Conservation (phyloP, 2,113 vertebrate species). For the Vicugna pacos region DNA sequence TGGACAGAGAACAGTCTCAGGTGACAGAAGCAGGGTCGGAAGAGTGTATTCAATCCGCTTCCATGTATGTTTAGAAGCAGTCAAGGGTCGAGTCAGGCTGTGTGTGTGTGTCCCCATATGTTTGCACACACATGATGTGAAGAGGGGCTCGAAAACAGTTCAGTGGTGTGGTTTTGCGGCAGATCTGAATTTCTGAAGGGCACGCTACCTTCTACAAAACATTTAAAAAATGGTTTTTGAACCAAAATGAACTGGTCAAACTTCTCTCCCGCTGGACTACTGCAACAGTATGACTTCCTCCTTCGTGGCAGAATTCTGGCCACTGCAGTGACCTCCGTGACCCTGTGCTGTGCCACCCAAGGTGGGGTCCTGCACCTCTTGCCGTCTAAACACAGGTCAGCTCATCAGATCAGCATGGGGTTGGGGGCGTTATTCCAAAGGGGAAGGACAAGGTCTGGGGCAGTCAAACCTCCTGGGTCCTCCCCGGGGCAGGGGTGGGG, state of each 20-base stretch:
- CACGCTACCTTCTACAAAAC: not conserved
- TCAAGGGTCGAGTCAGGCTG: fast-evolving
- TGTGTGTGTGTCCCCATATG: too few species aligned
- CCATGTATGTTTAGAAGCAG: not conserved
- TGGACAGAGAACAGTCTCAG: not conserved
- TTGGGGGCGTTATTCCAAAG: not conserved
- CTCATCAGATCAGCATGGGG: too few species aligned
- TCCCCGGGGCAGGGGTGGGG: not conserved
- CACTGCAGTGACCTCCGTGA: not conserved
- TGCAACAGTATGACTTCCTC: not conserved
- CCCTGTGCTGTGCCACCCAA: not conserved
- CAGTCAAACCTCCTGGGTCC: not conserved
- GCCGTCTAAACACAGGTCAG: not conserved
- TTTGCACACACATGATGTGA: not conserved
- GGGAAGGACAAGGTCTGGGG: not conserved
- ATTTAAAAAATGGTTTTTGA: not conserved
- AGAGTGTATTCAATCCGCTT: not conserved
- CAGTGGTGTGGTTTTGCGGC: not conserved
- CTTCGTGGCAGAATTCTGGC: not conserved
- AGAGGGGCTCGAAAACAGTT: not conserved
- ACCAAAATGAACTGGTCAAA: not conserved
- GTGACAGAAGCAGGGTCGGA: not conserved
- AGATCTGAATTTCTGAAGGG: not conserved
- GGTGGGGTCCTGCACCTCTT: not conserved
- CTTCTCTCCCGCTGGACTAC: not conserved